Conservation (phyloP, 2,113 vertebrate genomes). For the mouse (Mus musculus) region DNA sequence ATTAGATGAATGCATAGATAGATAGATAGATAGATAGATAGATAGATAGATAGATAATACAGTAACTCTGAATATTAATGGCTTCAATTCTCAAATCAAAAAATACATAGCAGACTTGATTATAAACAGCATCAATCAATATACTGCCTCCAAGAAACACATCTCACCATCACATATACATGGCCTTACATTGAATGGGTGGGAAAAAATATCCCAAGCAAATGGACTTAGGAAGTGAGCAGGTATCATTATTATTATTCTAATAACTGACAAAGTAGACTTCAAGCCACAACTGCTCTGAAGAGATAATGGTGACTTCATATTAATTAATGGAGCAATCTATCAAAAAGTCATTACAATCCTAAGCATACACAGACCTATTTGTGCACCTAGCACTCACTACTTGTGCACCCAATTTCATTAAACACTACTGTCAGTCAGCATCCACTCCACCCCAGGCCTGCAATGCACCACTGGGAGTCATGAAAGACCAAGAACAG, state of each 20-base stretch:
- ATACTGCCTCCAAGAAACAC: neutral
- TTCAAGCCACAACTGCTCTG: neutral
- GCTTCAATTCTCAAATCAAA: neutral
- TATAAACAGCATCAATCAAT: neutral
- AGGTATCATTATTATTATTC: neutral
- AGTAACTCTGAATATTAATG: neutral
- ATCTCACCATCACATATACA: neutral
- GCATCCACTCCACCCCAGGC: too few relatives aligned
- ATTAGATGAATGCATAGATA: too few relatives aligned
- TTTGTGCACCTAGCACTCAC: neutral
- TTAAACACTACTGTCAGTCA: neutral
- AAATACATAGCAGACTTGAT: neutral
- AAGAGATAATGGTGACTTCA: neutral
- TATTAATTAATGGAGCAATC: neutral
- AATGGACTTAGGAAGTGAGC: neutral
- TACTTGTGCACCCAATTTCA: neutral
- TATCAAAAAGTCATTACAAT: neutral
- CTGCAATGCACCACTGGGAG: too few relatives aligned
- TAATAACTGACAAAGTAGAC: neutral
- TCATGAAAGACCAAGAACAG: too few relatives aligned
- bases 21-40: too few relatives aligned
- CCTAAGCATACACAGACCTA: neutral
- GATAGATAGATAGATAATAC: too few relatives aligned
- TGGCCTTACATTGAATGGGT: neutral
- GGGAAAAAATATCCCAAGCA: neutral